Percentiles rank a stretch among this genome's conserved stretches.
phyloP scores from a whole-genome alignment of 2,113 vertebrate genomes.

The Odocoileus hemionus region DNA sequence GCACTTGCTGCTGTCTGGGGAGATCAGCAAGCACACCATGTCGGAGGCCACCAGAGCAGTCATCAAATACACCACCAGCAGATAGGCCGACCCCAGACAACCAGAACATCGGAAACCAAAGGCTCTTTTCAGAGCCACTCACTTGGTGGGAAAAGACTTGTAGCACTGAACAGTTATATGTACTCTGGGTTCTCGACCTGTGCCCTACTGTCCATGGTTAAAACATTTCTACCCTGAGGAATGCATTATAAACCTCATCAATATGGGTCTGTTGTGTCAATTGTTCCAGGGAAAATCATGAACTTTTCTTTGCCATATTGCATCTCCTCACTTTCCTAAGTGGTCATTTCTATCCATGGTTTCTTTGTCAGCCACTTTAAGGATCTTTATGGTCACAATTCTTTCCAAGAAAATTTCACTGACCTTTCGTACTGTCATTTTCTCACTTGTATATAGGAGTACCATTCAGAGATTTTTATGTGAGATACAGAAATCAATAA shows the following conservation, averaged over 20 bases:
- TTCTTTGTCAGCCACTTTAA: background rate
- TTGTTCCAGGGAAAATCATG: no score
- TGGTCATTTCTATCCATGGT: background rate
- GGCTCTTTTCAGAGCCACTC: background rate
- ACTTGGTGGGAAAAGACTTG: background rate
- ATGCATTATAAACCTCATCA: no score
- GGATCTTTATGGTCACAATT: background rate
- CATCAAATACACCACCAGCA: background rate
- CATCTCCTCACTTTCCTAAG: background rate
- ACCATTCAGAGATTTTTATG: no score
- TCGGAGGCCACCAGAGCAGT: background rate
- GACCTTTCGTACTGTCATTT: background rate
- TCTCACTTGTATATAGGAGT: no score
- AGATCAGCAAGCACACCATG: background rate
- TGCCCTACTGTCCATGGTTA: no score
- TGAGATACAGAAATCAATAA: no score
- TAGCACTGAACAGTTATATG: no score
- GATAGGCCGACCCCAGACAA: background rate
- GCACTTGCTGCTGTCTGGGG: background rate
- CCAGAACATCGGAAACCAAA: background rate
- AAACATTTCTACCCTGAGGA: no score
- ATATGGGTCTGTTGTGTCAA: no score
- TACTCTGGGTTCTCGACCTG: no score
- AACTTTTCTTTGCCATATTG: no score
- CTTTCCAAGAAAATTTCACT: background rate